Evolutionary conservation across 1,140 invertebrate genomes (phyloP), one percentile per base, ranked within the genome.

Genomic region (Drosophila novamexicana): DNA sequence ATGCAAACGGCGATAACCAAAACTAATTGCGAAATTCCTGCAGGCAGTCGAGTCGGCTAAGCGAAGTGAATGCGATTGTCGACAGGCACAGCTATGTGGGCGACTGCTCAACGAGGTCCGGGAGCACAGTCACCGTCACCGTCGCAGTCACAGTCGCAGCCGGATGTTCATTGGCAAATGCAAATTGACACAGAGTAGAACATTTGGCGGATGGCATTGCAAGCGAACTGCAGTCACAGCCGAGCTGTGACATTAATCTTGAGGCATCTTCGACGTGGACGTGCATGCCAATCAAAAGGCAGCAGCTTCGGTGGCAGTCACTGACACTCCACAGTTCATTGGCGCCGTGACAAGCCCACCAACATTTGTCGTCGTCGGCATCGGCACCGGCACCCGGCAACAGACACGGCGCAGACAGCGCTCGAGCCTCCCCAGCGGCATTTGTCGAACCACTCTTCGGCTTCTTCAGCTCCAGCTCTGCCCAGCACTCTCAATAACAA

Each of bases 11-110:
- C 57, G 42, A 40, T 58, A 79, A 75, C 52, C 81, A 62, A 84
- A 84, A 57, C 82, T 75, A 79, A 85, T 85, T 85, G 82, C 71
- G 79, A 82, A 86, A 88, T 82, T 85, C 82, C 82, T 85, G 83
- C 79, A 85, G 79, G 82, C 82, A 86, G 39, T 29, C 57, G 39
- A 86, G 39, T 29, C 57, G 39, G 37, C 29, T n/a, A 45, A 49
- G 62, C 81, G 68, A 75, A 84, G 82, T 81, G 78, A 84, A 84
- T 79, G 78, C 58, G 53, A 82, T 49, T 45, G 14, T 36, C 39
- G 36, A 6, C 44, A 45, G 36, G 22, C 14, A 9, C 18, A 44
- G 14, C 18, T 14, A 36, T 53, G 54, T 57, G 63, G 50, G 77
- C 77, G 73, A 54, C n/a, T 73, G 58, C 45, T 42, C 9, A 7